A percentile compares a stretch with the other conserved stretches of the same genome.
Evolutionary conservation across 2,113 vertebrate genomes (phyloP).

Genomic region (Ifrita kowaldi): DNA sequence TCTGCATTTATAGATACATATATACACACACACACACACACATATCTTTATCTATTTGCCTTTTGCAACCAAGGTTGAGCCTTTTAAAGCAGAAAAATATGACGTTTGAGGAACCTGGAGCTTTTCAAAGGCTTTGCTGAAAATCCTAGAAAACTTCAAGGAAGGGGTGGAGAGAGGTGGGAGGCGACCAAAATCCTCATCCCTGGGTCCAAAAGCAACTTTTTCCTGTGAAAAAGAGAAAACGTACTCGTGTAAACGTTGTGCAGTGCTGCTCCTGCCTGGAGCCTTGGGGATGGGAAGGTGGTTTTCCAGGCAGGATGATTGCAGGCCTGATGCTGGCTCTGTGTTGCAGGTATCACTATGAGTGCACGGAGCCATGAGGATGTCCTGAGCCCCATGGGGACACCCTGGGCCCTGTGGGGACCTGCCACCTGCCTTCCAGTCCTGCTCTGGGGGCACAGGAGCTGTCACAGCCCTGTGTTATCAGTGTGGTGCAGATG

Average conservation of each 20-base stretch:
- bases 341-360: background rate
- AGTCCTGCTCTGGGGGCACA: background rate
- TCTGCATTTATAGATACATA: background rate
- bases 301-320: fast-evolving
- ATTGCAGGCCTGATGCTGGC: fast-evolving
- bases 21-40: too few relatives aligned
- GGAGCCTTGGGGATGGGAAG: background rate
- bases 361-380: fast-evolving
- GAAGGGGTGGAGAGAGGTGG: background rate
- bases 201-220: background rate
- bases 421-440: background rate
- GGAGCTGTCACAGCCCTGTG: background rate
- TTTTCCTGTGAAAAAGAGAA: background rate
- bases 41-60: background rate
- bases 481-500: background rate
- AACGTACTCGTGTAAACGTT: fast-evolving
- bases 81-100: background rate
- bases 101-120: fast-evolving
- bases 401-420: background rate
- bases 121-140: background rate
- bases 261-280: background rate
- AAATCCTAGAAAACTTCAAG: background rate
- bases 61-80: background rate
- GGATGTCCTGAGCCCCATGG: background rate
- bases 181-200: background rate